Evolutionary conservation across 1,140 invertebrate species (phyloP), one percentile per base, ranked within the genome.

Genomic region (Leptopilina boulardi): DNA sequence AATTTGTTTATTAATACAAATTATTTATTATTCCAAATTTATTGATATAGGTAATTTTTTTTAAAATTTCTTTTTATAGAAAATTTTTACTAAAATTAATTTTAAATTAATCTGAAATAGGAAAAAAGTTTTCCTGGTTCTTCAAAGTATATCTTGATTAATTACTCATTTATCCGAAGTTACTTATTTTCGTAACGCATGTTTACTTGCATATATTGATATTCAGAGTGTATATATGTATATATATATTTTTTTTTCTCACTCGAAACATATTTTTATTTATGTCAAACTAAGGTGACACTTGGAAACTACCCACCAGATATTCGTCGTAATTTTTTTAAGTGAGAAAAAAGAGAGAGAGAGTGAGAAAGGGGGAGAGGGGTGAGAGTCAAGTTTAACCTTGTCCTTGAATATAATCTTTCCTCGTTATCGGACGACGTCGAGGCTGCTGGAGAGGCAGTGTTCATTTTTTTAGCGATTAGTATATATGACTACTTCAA

Each of bases 371-470:
- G 18, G 73, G 15, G 21, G n/a, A 66, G 21, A 73, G 4, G 42
- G 26, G 26, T 30, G 42, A 75, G 18, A 42, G 18, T 42, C 30
- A 76, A 75, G 75, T n/a, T 71, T 73, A 76, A 77, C 89, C 89
- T 90, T 89, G 88, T 90, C 89, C 89, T 89, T 89, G 88, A 73
- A 77, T 84, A 85, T 89, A 90, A 90, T 89, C 87, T 88, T 87
- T 86, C 79, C 85, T 89, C 85, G 86, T 89, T 89, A 89, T 90
- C 88, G 88, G 88, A 86, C 87, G 86, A 83, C 85, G 86, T 77
- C 81, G 87, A 84, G 80, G 83, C 71, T 78, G 77, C 66, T 71
- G 74, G 15, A 26, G 23, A 59, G 56, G 1, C 23, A 26, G 11
- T 15, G 56, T 59, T 59, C 10, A 72, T 75, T 80, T 83, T 84